Conservation (phyloP, 2,888 invertebrate species). For the Drosophila monieri region DNA sequence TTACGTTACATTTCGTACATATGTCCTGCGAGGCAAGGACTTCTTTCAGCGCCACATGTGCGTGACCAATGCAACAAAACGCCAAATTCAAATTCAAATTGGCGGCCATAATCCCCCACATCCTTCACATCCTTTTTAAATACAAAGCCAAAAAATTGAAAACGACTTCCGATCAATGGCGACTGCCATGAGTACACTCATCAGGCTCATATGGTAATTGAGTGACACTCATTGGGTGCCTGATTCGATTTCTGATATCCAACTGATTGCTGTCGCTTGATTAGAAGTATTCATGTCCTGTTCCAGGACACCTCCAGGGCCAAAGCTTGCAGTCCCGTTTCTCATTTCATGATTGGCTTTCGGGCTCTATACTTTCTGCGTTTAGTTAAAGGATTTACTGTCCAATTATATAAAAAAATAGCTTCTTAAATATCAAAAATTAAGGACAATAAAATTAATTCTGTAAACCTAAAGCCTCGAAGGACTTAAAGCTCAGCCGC, state of each 20-base stretch:
- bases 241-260: constrained; percentile 21
- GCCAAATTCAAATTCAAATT: constrained; percentile 42
- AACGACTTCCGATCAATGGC: not conserved
- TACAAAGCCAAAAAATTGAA: not conserved
- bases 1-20: constrained; percentile 79
- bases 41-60: constrained; percentile 41
- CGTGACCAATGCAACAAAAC: constrained; percentile 69
- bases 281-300: constrained; percentile 32
- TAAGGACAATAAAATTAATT: not conserved
- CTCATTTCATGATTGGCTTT: no score
- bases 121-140: not conserved
- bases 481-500: not conserved
- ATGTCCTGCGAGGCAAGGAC: constrained; percentile 55
- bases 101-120: constrained; percentile 31
- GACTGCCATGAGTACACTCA: constrained; percentile 35
- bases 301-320: not conserved
- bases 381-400: no score
- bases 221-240: constrained; percentile 17
- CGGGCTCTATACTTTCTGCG: no score
- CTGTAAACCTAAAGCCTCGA: not conserved
- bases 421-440: no score
- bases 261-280: constrained; percentile 39
- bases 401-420: no score
- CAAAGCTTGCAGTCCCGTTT: no score
- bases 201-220: constrained; percentile 37